Conservation (phyloP, 53 echinoderm and acorn worm genomes). For the Paracentrotus lividus region DNA sequence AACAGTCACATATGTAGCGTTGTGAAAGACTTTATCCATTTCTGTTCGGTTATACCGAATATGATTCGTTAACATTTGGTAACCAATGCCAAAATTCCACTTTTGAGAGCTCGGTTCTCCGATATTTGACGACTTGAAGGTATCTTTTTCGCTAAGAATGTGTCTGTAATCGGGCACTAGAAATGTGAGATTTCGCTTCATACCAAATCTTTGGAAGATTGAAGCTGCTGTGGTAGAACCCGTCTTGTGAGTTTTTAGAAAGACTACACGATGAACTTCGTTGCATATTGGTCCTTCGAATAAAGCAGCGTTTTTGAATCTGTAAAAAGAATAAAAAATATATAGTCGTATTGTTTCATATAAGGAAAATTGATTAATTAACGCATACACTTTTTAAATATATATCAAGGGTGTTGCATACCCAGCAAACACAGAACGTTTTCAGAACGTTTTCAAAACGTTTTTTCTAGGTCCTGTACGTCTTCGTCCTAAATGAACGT, state of each 20-base stretch:
- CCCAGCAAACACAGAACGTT: too few relatives aligned
- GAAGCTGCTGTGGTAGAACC: constrained; percentile 70
- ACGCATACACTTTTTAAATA: too few relatives aligned
- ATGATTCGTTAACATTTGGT: constrained; percentile 77
- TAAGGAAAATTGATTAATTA: too few relatives aligned
- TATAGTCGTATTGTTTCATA: too few relatives aligned
- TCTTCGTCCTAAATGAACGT: too few relatives aligned
- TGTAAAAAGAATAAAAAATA: not conserved
- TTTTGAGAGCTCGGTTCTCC: not conserved
- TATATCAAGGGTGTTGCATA: too few relatives aligned
- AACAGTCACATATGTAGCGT: constrained; percentile 81
- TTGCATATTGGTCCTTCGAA: not conserved
- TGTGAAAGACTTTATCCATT: constrained; percentile 72
- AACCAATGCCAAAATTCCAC: constrained; percentile 48
- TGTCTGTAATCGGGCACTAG: constrained; percentile 57
- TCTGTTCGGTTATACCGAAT: constrained; percentile 79
- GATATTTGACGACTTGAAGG: constrained; percentile 4
- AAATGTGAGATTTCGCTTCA: constrained; percentile 64
- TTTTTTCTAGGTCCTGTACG: too few relatives aligned
- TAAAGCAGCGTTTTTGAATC: not conserved
- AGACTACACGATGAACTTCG: constrained; percentile 68
- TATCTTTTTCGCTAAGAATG: constrained; percentile 19
- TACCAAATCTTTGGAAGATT: constrained; percentile 73
- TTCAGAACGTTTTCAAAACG: too few relatives aligned
- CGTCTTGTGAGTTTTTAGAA: constrained; percentile 82